Base-by-base conservation (phyloP, 2,888 invertebrate genomes). In the Andrena praecox region DNA sequence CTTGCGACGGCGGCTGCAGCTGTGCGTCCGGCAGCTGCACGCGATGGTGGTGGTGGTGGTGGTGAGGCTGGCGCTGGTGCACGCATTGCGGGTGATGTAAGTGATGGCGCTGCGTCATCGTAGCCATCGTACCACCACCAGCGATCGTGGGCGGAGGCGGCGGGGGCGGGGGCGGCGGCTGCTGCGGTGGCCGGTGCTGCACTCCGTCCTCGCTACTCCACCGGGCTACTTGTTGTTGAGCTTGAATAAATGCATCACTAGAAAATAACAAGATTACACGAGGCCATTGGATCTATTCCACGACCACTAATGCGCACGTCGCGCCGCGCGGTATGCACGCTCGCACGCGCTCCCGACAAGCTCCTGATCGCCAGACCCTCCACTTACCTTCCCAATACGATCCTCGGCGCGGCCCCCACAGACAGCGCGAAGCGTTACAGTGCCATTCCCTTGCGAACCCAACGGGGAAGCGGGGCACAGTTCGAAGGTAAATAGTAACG, bases 241-340 rank as follows among this genome's bases (percentile, higher is more conserved):
- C 97, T 97, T 98, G 97, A 97, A 97, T 97, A 97, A 97, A 98
- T 96, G 97, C 97, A 97, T 97, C 97, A 97, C 97, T 98, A 97
- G 96, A 97, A 97, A 97, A 97, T 96, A 97, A 96, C 96, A 96
- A 96, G 89, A 93, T 93, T 92, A 93, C 92, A 93, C 92, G 89
- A 91, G 91, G 91, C 92, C 91, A 90, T 91, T 90, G 89, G 89
- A 89, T 91, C 91, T 91, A 91, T 87, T 87, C 86, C 89, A 90
- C 90, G 89, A 89, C 82, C 87, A 89, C 90, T 91, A 91, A 91
- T 89, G 89, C 89, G 87, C 86, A 87, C 87, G 85, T 84, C 81
- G 85, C 76, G 79, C 74, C 60, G 24, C 56, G 62, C 67, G 59
- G 27, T 59, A 35, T 69, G 54, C 60, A 69, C 62, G 60, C 2